Base-by-base conservation (phyloP, 2,888 invertebrate genomes). In the Biston betularia region DNA sequence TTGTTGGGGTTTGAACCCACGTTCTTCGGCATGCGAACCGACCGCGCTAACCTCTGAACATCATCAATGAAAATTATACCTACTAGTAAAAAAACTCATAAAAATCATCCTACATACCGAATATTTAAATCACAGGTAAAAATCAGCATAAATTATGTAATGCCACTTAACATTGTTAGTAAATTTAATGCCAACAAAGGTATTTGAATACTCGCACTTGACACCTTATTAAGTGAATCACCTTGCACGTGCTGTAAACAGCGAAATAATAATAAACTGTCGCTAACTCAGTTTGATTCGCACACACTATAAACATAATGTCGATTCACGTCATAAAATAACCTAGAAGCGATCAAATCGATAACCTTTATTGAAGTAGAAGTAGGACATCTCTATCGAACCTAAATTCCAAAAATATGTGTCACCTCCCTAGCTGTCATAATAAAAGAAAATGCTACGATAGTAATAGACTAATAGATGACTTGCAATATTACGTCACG, bases 151-250 rank as follows among this genome's bases (percentile, higher is more conserved):
- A 33, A 14, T 38, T 35, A 52, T 14, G 35, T 35, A 35, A 53
- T n/a, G n/a, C n/a, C n/a, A n/a, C n/a, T n/a, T n/a, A n/a, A n/a
- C n/a, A n/a, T n/a, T n/a, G n/a, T n/a, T n/a, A n/a, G n/a, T n/a
- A 35, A 64, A 15, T 34, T 24, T 44, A 35, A 35, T 35, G 45
- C 48, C 55, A 44, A 65, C 54, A 55, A 48, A 46, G 24, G 53
- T 44, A 48, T 35, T 33, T 11, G 46, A 35, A 57, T 35, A 45
- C 35, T 9, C 15, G 4, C 57, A 62, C 35, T 52, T 62, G 66
- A 58, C 66, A 57, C 60, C 49, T 9, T 11, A 45, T 35, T 3
- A 10, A 24, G 34, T 66, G 66, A 66, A 33, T 62, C 62, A 66
- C 40, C 11, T 55, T 38, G 46, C 59, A 65, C 64, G 59, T 65